These are phyloP conservation scores for Lissocephala sabroskyi DNA, from an alignment of 2,888 invertebrate species.

Conservation along the genomic window DNA sequence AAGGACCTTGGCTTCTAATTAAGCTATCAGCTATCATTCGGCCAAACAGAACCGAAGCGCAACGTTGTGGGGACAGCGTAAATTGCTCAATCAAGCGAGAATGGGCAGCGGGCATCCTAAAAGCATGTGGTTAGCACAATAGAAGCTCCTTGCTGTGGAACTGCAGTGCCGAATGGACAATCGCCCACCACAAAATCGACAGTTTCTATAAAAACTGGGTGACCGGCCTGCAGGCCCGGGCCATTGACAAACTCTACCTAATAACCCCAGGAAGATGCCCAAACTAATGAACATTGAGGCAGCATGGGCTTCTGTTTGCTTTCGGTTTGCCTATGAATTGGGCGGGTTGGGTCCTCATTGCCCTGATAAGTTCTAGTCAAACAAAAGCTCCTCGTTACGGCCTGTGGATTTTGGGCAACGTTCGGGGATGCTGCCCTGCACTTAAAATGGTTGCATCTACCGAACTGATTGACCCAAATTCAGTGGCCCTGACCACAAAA, in stretches of 20 bases:
- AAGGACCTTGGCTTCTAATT: no score
- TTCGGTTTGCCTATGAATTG: constrained; percentile 28
- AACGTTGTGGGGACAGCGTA: constrained; percentile 4
- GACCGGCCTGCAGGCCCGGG: neutral
- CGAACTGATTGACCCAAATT: neutral
- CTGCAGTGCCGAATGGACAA: neutral
- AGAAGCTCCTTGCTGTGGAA: neutral
- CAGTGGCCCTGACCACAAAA: constrained; percentile 46
- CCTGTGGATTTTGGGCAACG: constrained; percentile 22
- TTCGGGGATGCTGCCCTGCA: neutral
- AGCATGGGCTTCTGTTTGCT: constrained; percentile 27
- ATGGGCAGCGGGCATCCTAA: constrained; percentile 34
- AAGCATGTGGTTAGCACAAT: neutral
- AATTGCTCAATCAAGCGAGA: constrained; percentile 57
- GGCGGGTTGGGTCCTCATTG: constrained; percentile 16
- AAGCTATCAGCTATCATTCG: no score
- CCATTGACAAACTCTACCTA: neutral
- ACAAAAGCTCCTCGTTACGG: constrained; percentile 46
- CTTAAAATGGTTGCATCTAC: neutral
- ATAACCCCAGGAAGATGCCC: neutral
- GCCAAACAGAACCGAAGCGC: no score
- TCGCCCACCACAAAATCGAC: neutral
- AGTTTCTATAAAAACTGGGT: neutral
- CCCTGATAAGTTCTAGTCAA: constrained; percentile 59
- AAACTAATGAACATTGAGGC: constrained; percentile 37